A percentile compares a stretch with the other conserved stretches of the same genome.
Conservation (phyloP, 2,888 invertebrate species). For the Thalpophila matura region DNA sequence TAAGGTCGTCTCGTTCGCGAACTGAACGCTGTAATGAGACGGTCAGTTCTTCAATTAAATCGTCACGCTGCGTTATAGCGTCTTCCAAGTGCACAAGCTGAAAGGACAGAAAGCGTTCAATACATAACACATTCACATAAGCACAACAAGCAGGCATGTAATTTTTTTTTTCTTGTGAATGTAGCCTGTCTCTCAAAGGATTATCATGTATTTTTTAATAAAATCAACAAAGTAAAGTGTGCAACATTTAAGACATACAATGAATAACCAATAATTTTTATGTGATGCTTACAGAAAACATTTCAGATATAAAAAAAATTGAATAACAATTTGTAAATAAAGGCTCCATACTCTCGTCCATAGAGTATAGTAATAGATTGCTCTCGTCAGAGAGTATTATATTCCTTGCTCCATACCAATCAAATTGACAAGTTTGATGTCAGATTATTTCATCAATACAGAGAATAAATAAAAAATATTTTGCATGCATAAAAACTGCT, state of each 20-base stretch:
- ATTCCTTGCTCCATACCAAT: too few species aligned
- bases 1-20: constrained; percentile 91
- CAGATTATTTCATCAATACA: constrained; percentile 8
- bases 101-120: constrained; percentile 85
- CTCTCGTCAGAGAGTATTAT: too few species aligned
- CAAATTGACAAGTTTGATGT: constrained; percentile 28
- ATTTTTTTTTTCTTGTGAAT: neutral
- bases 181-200: neutral
- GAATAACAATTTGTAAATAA: constrained; percentile 42
- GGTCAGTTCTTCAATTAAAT: constrained; percentile 93
- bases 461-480: constrained; percentile 20
- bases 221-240: constrained; percentile 4
- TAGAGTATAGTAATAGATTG: too few species aligned
- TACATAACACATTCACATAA: constrained; percentile 72
- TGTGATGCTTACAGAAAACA: constrained; percentile 51
- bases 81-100: constrained; percentile 94
- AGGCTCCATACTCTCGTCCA: constrained; percentile 16
- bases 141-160: constrained; percentile 47
- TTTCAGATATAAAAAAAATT: constrained; percentile 20
- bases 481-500: constrained; percentile 10
- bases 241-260: constrained; percentile 1
- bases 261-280: constrained; percentile 11
- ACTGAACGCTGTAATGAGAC: constrained; percentile 93
- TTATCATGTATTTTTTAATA: constrained; percentile 19
- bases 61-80: constrained; percentile 93